These are phyloP conservation scores for Theristicus caerulescens DNA, from an alignment of 2,113 vertebrate genomes.

Conservation along the genomic window DNA sequence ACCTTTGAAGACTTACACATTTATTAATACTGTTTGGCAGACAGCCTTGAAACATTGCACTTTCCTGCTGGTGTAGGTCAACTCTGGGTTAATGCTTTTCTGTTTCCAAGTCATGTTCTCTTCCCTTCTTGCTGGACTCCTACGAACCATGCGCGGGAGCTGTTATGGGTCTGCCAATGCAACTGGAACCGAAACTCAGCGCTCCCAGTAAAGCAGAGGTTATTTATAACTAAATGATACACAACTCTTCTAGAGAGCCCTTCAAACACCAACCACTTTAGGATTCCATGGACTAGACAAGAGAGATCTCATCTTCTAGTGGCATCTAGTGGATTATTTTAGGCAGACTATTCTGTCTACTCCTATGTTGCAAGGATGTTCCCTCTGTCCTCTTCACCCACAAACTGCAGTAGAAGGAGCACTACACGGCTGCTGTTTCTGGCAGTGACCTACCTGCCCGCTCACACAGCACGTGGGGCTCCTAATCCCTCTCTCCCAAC, in stretches of 20 bases:
- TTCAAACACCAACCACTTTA: not conserved
- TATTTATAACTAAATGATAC: not conserved
- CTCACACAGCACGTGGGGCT: accelerated
- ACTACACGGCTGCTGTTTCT: not conserved
- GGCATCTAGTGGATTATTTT: not conserved
- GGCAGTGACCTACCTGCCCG: not conserved
- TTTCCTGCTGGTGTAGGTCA: not conserved
- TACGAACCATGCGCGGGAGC: accelerated
- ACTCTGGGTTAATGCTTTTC: not conserved
- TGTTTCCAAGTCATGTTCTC: not conserved
- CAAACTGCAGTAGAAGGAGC: too few species aligned
- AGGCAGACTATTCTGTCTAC: not conserved
- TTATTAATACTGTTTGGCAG: not conserved
- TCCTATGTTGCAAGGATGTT: not conserved
- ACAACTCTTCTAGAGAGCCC: not conserved
- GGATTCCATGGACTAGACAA: not conserved
- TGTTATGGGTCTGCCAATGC: not conserved
- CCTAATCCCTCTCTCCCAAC: not conserved
- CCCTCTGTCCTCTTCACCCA: not conserved
- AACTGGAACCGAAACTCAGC: not conserved
- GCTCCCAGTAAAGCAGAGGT: not conserved
- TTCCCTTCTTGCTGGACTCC: not conserved
- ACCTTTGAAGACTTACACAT: not conserved
- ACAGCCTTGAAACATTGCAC: not conserved
- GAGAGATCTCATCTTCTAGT: not conserved